phyloP scores from a whole-genome alignment of 2,113 vertebrate species.

The Myotis brandtii region DNA sequence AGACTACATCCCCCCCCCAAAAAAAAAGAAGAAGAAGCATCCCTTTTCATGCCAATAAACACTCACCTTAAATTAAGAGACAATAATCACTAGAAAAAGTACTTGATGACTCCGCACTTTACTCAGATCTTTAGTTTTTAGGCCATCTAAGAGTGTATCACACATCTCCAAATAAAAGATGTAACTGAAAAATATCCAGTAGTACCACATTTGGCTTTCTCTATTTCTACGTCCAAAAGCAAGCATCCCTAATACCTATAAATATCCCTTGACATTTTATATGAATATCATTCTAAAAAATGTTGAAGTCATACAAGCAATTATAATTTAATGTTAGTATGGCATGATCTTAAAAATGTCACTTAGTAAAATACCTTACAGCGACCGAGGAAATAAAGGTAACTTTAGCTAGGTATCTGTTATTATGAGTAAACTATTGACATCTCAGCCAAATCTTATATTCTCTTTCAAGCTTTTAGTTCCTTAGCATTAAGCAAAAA shows the following conservation, averaged over 20 bases:
- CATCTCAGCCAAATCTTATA: not conserved
- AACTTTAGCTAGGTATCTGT: conserved; percentile 15
- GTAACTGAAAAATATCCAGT: conserved; percentile 21
- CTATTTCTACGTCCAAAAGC: conserved; percentile 1
- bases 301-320: conserved; percentile 49
- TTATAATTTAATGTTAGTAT: conserved; percentile 43
- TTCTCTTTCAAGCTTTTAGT: conserved; percentile 18
- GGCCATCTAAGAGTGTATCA: not conserved
- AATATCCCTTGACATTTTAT: conserved; percentile 58
- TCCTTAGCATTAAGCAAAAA: conserved; percentile 43
- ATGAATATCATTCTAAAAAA: conserved; percentile 54
- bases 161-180: conserved; percentile 17
- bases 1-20: not conserved
- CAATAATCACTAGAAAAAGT: not conserved
- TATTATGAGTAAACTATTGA: conserved; percentile 36
- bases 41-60: not conserved
- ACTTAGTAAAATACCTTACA: conserved; percentile 41
- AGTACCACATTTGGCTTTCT: conserved; percentile 29
- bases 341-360: conserved; percentile 41
- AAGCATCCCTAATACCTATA: conserved; percentile 32
- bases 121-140: not conserved
- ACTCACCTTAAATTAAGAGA: conserved; percentile 18
- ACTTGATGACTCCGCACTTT: not conserved
- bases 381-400: conserved; percentile 6
- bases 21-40: not conserved